phyloP scores from a whole-genome alignment of 2,797 vertebrate genomes.

The Coranthus polyacanthus region DNA sequence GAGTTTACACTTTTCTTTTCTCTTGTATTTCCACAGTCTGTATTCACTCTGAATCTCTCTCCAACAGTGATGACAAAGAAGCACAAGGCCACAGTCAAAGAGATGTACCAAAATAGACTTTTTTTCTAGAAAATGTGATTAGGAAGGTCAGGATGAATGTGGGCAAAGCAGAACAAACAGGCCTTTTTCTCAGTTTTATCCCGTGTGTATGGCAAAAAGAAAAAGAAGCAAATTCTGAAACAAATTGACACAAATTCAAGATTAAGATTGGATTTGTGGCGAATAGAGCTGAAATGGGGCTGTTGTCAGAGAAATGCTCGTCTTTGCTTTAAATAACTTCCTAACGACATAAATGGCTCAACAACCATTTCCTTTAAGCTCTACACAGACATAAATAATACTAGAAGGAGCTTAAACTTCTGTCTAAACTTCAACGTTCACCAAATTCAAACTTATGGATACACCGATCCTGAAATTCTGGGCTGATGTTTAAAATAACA shows the following conservation, averaged over 20 bases:
- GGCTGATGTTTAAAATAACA: too few species aligned
- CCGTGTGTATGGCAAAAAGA: constrained; percentile 14
- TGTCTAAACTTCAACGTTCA: background rate
- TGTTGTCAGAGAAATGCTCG: background rate
- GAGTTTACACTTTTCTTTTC: background rate
- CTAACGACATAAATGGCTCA: background rate
- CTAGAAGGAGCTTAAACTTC: background rate
- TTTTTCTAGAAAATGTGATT: constrained; percentile 10
- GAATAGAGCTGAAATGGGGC: constrained; percentile 6
- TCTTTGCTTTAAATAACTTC: background rate
- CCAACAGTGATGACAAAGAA: background rate
- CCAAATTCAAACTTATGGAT: too few species aligned
- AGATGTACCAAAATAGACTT: too few species aligned
- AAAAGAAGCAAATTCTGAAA: constrained; percentile 10
- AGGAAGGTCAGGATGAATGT: constrained; percentile 7
- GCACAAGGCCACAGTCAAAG: background rate
- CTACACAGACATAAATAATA: background rate
- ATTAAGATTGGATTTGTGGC: constrained; percentile 18
- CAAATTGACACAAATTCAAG: constrained; percentile 13
- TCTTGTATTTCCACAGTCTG: background rate
- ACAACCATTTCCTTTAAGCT: background rate
- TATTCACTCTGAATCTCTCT: background rate
- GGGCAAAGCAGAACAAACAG: background rate
- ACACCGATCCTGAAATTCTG: too few species aligned
- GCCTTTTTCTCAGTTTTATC: constrained; percentile 3